These are phyloP conservation scores for Aplocera efformata DNA, from an alignment of 2,888 invertebrate genomes.

Conservation along the genomic window DNA sequence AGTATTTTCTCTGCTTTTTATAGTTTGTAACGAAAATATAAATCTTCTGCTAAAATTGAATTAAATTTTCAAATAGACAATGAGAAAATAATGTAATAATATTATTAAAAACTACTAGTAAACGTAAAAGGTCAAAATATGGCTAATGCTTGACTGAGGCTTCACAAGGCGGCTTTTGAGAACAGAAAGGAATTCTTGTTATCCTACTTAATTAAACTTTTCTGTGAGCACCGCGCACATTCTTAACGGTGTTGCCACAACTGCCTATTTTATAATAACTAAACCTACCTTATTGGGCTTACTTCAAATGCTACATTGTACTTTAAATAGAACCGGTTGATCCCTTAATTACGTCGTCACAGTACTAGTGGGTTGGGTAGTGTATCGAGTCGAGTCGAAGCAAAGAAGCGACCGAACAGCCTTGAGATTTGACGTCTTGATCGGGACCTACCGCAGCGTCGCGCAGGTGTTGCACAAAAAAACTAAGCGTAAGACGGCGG, in stretches of 20 bases:
- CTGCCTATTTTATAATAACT: not conserved
- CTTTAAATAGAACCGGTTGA: slow-evolving; percentile 32
- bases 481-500: slow-evolving; percentile 68
- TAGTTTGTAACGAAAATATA: too few species aligned
- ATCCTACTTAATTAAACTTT: too few species aligned
- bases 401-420: slow-evolving; percentile 59
- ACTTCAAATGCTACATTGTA: slow-evolving; percentile 10
- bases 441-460: slow-evolving; percentile 78
- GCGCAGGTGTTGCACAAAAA: slow-evolving; percentile 76
- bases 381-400: slow-evolving; percentile 58
- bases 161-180: too few species aligned
- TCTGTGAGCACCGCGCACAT: too few species aligned
- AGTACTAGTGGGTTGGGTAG: slow-evolving; percentile 46
- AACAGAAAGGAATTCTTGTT: too few species aligned
- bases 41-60: too few species aligned
- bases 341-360: slow-evolving; percentile 47
- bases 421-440: slow-evolving; percentile 80
- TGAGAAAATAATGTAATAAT: too few species aligned
- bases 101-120: too few species aligned
- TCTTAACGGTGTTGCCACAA: slow-evolving; percentile 3
- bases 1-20: too few species aligned
- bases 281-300: slow-evolving; percentile 6
- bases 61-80: too few species aligned
- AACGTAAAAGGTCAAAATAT: too few species aligned
- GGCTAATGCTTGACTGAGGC: too few species aligned